Base-by-base conservation (phyloP, 2,797 vertebrate genomes). In the Chelon labrosus region DNA sequence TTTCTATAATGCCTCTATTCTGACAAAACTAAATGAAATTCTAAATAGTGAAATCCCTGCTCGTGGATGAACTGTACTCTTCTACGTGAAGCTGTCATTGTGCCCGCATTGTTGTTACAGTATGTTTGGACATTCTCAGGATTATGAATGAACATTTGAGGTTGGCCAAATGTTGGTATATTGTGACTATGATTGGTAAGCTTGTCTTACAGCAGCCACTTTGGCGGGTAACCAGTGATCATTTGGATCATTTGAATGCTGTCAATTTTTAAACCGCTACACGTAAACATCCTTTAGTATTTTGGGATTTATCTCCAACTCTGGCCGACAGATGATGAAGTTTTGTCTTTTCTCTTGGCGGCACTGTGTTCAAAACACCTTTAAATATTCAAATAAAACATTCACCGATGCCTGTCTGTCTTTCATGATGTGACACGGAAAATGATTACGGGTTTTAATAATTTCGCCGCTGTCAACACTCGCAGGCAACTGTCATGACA, bases 381-480 rank as follows among this genome's bases (percentile, higher is more conserved):
- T 76, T 66, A 71, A 68, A 68, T 38, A 50, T 68, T 75, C 9
- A 50, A 68, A 75, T 77, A 49, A 70, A 80, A 60, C 59, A 42
- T 44, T 10, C 37, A 9, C 60, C 39, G 63, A 64, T 59, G 70
- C 20, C 35, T 56, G 62, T 73, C 78, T 74, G 59, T 88, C 83
- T 76, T 56, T 70, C 61, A 52, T 27, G 61, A 79, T 66, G 70
- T 70, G 70, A 70, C 82, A 62, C 61, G 2, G 41, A 82, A 71
- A 63, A 41, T 67, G 49, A 88, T 85, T 71, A 69, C 61, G 59
- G 73, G 71, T 86, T 74, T 35, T 71, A 82, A 86, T 79, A 85
- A 83, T 84, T 84, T 85, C 57, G 49, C 69, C 9, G 70, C 85
- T 69, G 84, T 86, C 86, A 73, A 70, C 81, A 74, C 64, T 71